Percentiles rank a stretch among this genome's conserved stretches.
Conservation (phyloP, 2,113 vertebrate species). For the Nibea albiflora region DNA sequence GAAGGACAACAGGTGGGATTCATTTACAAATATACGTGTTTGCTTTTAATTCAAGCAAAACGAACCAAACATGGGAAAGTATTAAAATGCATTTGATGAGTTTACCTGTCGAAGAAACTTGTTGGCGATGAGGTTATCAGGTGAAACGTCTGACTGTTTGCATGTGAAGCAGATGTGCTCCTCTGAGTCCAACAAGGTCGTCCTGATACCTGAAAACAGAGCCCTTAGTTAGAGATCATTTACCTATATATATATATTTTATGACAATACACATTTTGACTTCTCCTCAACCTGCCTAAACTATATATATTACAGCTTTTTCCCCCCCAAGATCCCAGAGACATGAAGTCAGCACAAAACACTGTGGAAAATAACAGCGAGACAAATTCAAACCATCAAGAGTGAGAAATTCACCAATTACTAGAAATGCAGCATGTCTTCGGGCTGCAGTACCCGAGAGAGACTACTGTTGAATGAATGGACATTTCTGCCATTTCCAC, state of each 20-base stretch:
- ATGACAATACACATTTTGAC: too few species aligned
- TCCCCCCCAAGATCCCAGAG: too few species aligned
- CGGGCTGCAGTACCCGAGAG: background rate
- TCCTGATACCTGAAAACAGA: constrained; percentile 90
- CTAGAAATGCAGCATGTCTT: background rate
- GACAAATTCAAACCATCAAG: background rate
- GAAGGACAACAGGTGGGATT: background rate
- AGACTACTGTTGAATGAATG: constrained; percentile 1
- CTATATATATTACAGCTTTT: background rate
- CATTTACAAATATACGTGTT: background rate
- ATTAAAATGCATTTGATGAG: background rate
- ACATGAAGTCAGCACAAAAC: background rate
- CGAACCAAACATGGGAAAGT: background rate
- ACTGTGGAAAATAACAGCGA: background rate
- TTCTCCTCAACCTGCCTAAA: background rate
- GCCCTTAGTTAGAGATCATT: background rate
- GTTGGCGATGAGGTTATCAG: constrained; percentile 96
- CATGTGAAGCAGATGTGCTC: constrained; percentile 96
- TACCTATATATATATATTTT: too few species aligned
- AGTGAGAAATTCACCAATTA: background rate
- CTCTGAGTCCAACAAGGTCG: constrained; percentile 93
- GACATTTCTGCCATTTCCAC: background rate
- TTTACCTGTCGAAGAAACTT: constrained; percentile 98
- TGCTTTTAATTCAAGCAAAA: background rate
- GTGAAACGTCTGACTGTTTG: constrained; percentile 97